phyloP scores from a whole-genome alignment of 1,140 invertebrate species.

The Apis dorsata region DNA sequence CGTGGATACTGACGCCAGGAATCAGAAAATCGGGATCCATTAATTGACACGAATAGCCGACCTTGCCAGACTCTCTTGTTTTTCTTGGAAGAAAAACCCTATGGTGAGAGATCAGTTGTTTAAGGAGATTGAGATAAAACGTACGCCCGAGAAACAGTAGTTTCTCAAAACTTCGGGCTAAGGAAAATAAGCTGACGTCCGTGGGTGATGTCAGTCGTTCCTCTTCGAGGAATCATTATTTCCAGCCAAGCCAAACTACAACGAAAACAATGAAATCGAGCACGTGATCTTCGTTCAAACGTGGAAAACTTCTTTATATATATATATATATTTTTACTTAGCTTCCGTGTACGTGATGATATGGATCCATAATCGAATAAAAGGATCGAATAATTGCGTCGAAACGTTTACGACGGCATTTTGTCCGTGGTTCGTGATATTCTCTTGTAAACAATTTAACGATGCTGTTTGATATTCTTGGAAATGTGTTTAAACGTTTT shows the following conservation, averaged over 20 bases:
- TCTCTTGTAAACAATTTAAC: conserved; percentile 52
- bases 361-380: background rate
- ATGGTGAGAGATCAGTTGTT: conserved; percentile 1
- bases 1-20: background rate
- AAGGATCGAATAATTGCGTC: background rate
- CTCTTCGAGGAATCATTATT: background rate
- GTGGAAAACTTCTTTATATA: background rate
- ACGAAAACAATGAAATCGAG: no score
- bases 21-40: background rate
- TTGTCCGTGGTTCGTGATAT: conserved; percentile 6
- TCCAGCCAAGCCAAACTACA: no score
- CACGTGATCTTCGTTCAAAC: background rate
- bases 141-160: background rate
- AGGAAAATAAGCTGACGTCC: conserved; percentile 20
- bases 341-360: no score
- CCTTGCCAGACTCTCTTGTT: conserved; percentile 16
- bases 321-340: no score
- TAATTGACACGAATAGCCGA: conserved; percentile 45
- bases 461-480: conserved; percentile 48
- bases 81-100: conserved; percentile 8
- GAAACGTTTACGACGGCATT: background rate
- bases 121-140: background rate
- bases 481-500: conserved; percentile 31
- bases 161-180: background rate
- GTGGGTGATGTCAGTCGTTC: background rate